These are phyloP conservation scores for Rhopalosiphum padi DNA, from an alignment of 1,140 invertebrate genomes.

Conservation along the genomic window DNA sequence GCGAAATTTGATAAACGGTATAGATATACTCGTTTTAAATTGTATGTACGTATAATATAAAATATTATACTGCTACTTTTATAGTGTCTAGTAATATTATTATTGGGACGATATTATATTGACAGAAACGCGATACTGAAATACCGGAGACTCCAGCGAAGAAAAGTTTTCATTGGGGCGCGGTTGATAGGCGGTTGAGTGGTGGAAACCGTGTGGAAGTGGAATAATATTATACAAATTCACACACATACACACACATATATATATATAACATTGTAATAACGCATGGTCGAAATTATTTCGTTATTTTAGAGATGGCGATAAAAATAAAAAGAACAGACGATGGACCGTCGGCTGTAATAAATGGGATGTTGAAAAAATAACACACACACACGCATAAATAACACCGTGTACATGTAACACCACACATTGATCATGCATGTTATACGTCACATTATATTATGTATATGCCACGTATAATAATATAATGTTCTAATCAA, in stretches of 20 bases:
- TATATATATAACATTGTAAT: not conserved
- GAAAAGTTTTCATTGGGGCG: not conserved
- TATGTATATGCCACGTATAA: not conserved
- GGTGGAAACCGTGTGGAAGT: not conserved
- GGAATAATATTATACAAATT: not conserved
- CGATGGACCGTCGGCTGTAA: not conserved
- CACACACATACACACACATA: not conserved
- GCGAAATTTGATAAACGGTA: not conserved
- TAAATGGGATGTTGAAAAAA: slow-evolving; percentile 16
- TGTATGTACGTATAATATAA: not conserved
- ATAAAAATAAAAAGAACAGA: slow-evolving; percentile 18
- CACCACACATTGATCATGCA: not conserved
- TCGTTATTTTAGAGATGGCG: not conserved
- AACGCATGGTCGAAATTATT: not conserved
- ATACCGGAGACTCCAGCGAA: not conserved
- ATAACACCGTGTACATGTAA: not conserved
- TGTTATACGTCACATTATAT: slow-evolving; percentile 10
- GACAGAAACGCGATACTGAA: not conserved
- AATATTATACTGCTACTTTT: not conserved
- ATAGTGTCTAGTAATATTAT: not conserved
- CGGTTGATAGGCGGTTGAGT: not conserved
- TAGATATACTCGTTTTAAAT: not conserved
- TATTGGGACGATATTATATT: not conserved
- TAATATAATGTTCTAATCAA: slow-evolving; percentile 15
- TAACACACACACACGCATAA: not conserved